phyloP scores from a whole-genome alignment of 2,888 invertebrate genomes.

The Drosophila siamana region DNA sequence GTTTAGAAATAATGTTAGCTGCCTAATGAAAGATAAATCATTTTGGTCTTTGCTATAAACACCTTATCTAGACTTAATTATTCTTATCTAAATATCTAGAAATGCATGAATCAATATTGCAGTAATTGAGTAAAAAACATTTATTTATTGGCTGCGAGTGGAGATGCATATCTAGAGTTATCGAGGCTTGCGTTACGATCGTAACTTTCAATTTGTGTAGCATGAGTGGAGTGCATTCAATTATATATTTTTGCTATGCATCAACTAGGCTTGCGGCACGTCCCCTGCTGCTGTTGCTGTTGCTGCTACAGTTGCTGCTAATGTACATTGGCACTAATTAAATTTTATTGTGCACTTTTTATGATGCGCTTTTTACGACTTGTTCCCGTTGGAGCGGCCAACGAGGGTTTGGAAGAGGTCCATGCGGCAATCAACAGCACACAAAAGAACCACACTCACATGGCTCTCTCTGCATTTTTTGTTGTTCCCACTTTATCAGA shows the following conservation, averaged over 20 bases:
- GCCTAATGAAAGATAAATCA: no score
- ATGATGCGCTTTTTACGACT: conserved; percentile 48
- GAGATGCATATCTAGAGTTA: not conserved
- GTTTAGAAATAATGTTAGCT: no score
- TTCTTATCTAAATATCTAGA: not conserved
- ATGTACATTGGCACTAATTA: conserved; percentile 59
- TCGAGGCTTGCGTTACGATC: not conserved
- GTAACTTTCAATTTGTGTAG: conserved; percentile 2
- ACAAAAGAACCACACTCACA: conserved; percentile 20
- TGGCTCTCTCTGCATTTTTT: conserved; percentile 27
- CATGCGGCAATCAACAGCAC: conserved; percentile 19
- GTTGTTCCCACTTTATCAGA: conserved; percentile 52
- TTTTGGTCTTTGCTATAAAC: no score
- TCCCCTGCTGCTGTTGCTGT: conserved; percentile 5
- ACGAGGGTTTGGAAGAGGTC: conserved; percentile 27
- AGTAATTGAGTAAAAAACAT: no score
- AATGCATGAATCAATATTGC: no score
- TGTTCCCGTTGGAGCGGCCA: not conserved
- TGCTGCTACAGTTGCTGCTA: not conserved
- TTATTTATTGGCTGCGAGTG: not conserved
- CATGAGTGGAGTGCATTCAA: not conserved
- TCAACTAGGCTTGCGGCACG: conserved; percentile 3
- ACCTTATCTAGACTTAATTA: no score
- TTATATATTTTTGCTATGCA: not conserved
- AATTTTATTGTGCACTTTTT: conserved; percentile 64